Base-by-base conservation (phyloP, 2,113 vertebrate species). In the Cavia aperea region DNA sequence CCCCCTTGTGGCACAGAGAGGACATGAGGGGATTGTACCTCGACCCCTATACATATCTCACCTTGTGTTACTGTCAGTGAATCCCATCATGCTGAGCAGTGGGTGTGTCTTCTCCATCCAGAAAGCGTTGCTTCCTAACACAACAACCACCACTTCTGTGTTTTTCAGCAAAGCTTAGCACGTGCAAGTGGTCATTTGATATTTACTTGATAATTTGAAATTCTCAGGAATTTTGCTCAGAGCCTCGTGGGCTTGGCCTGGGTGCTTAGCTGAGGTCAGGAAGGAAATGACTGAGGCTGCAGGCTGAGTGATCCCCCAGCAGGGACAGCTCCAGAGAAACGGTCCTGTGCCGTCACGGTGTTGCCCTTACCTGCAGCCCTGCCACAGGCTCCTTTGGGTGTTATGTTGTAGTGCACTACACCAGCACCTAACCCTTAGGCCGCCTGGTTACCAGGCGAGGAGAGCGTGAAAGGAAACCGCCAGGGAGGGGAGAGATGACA, bases 51-150 rank as follows among this genome's bases (percentile, higher is more conserved):
- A 16, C 54, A 56, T 16, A 16, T 16, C 14, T 2, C 12, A 2
- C 73, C 24, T 2, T 3, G 11, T 7, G 8, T 43, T 19, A 29
- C n/a, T 78, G 39, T 36, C 56, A 24, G 7, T 10, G 33, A 31
- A 0, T 26, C 39, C 60, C 4, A 49, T 24, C 0, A 2, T 60
- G 39, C 1, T 7, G 16, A 54, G 31, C n/a, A 9, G 3, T 4
- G 7, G 2, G 33, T 65, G 24, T 8, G 23, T 0, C 51, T 70
- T 39, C 16, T 75, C 63, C 19, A 2, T 13, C 36, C 19, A 0
- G 16, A 62, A 36, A 39, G 23, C 39, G 1, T 77, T 60, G 54
- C 24, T 6, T 5, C 16, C 7, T n/a, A 0, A 54, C 7, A 0
- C 14, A 18, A 39, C 72, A 46, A 78, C 16, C 29, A 5, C 18